Percentiles rank a stretch among this genome's conserved stretches.
Conservation (phyloP, 1,140 invertebrate species). For the Sycophila sp. region DNA sequence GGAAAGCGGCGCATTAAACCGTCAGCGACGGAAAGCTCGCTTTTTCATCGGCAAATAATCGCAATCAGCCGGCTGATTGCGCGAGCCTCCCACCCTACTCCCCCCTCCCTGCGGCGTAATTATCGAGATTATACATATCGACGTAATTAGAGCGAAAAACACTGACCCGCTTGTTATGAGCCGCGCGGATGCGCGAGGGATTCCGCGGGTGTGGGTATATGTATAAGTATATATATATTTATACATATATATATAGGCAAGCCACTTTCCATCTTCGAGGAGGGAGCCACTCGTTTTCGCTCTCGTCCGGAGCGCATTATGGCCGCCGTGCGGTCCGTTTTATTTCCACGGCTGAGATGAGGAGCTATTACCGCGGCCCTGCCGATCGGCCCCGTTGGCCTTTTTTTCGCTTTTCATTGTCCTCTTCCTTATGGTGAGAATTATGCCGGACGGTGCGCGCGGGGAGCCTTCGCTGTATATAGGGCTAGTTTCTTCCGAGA, state of each 20-base stretch:
- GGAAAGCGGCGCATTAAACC: neutral
- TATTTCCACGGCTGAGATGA: neutral
- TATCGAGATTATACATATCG: conserved; percentile 61
- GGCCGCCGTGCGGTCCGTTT: neutral
- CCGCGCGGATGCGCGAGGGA: conserved; percentile 41
- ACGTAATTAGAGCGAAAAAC: conserved; percentile 61
- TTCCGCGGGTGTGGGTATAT: too few species aligned
- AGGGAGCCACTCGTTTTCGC: conserved; percentile 12
- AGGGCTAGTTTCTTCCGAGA: too few species aligned
- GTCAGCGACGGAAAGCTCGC: neutral
- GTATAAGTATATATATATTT: too few species aligned
- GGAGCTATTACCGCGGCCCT: neutral
- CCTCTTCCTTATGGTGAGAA: neutral
- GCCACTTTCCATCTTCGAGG: neutral
- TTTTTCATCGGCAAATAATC: conserved; percentile 7
- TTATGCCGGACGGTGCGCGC: neutral
- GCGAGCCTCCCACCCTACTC: neutral
- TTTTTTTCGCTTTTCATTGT: too few species aligned
- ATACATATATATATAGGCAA: too few species aligned
- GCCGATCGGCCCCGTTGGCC: neutral
- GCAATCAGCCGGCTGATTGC: conserved; percentile 17
- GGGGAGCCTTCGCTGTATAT: too few species aligned
- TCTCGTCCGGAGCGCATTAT: conserved; percentile 7
- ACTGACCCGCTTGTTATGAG: conserved; percentile 56
- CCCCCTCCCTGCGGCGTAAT: conserved; percentile 43